Evolutionary conservation across 2,888 invertebrate species (phyloP).

Genomic region (Xestia sexstrigata): DNA sequence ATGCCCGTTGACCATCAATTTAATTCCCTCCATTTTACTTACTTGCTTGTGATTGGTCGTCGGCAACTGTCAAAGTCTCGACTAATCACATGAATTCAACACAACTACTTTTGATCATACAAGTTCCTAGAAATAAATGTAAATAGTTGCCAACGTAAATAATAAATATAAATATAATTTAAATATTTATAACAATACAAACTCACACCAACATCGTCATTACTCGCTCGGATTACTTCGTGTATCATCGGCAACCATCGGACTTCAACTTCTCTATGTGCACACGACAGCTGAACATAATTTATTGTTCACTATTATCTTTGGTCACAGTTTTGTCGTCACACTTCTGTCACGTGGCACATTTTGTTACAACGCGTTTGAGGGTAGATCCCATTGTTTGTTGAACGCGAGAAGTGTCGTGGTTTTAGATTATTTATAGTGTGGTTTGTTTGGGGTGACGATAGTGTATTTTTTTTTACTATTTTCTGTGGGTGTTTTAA

Average conservation of each 20-base stretch:
- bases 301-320: conserved; percentile 54
- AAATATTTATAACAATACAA: too few species aligned
- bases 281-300: conserved; percentile 48
- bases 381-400: conserved; percentile 57
- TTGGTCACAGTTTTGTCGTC: conserved; percentile 57
- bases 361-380: conserved; percentile 45
- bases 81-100: too few species aligned
- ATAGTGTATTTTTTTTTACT: neutral
- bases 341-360: conserved; percentile 63
- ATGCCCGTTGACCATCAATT: too few species aligned
- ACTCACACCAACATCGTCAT: neutral
- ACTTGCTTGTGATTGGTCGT: too few species aligned
- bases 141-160: too few species aligned
- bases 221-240: conserved; percentile 28
- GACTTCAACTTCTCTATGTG: conserved; percentile 25
- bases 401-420: conserved; percentile 34
- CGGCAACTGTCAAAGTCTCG: too few species aligned
- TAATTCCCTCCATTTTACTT: too few species aligned
- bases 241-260: conserved; percentile 23
- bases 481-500: conserved; percentile 1
- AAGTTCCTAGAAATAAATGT: too few species aligned
- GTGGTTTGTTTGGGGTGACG: conserved; percentile 8
- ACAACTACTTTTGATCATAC: too few species aligned
- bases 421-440: conserved; percentile 52
- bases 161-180: too few species aligned